Conservation (phyloP, 2,888 invertebrate species). For the Drosophila anomalata region DNA sequence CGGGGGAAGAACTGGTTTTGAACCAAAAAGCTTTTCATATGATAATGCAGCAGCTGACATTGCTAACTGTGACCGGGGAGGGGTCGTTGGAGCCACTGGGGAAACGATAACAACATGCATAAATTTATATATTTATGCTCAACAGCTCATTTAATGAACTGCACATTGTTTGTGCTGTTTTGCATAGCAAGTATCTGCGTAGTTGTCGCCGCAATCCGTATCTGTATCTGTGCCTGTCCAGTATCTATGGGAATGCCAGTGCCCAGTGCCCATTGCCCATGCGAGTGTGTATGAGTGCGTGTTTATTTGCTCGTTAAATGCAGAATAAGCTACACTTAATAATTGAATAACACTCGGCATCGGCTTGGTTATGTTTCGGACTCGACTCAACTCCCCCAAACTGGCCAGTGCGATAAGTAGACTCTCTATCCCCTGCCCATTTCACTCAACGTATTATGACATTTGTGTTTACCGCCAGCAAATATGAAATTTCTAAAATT, state of each 20-base stretch:
- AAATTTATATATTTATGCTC: slow-evolving; percentile 53
- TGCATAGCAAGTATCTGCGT: slow-evolving; percentile 46
- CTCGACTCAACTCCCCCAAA: slow-evolving; percentile 33
- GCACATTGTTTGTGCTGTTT: slow-evolving; percentile 58
- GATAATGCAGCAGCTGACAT: slow-evolving; percentile 43
- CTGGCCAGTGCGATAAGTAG: slow-evolving; percentile 40
- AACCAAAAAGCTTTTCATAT: slow-evolving; percentile 20
- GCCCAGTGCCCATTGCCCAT: background rate
- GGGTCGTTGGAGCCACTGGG: background rate
- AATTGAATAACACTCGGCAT: slow-evolving; percentile 55
- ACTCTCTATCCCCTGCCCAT: background rate
- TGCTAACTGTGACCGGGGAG: slow-evolving; percentile 28
- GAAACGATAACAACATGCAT: slow-evolving; percentile 52
- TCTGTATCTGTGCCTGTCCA: slow-evolving; percentile 1
- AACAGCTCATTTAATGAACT: slow-evolving; percentile 66
- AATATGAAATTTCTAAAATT: slow-evolving; percentile 54
- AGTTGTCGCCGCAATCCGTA: slow-evolving; percentile 3
- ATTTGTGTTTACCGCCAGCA: slow-evolving; percentile 36
- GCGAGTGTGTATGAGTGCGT: slow-evolving; percentile 18
- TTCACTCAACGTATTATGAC: slow-evolving; percentile 19
- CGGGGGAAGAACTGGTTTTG: slow-evolving; percentile 28
- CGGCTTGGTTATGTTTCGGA: slow-evolving; percentile 1
- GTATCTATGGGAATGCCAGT: slow-evolving; percentile 9
- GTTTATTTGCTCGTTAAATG: slow-evolving; percentile 57
- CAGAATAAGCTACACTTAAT: slow-evolving; percentile 67